phyloP scores from a whole-genome alignment of 2,888 invertebrate species.

The Monochamus alternatus region DNA sequence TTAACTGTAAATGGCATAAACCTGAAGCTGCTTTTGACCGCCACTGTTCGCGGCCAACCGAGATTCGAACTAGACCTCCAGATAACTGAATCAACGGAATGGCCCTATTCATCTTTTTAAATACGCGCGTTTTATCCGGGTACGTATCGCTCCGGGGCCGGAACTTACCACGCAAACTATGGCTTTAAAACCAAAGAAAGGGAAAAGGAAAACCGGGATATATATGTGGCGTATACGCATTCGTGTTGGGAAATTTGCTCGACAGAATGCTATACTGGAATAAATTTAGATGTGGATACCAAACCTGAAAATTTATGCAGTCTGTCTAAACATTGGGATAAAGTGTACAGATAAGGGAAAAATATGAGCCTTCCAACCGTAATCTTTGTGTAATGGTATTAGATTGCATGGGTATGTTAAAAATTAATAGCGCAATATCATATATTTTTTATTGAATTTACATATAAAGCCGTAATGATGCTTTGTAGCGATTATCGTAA shows the following conservation, averaged over 20 bases:
- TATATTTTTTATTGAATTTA: slow-evolving; percentile 22
- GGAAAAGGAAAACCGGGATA: slow-evolving; percentile 38
- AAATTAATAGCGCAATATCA: slow-evolving; percentile 1
- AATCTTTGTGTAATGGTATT: slow-evolving; percentile 20
- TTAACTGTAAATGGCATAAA: slow-evolving; percentile 3
- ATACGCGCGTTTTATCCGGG: slow-evolving; percentile 63
- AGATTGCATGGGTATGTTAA: slow-evolving; percentile 5
- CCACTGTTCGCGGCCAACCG: slow-evolving; percentile 40
- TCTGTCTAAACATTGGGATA: slow-evolving; percentile 34
- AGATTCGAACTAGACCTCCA: slow-evolving; percentile 64
- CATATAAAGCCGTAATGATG: slow-evolving; percentile 9
- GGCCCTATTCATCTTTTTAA: slow-evolving; percentile 79
- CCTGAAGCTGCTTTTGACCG: slow-evolving; percentile 20
- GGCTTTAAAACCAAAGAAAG: slow-evolving; percentile 42
- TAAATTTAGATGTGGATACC: slow-evolving; percentile 40
- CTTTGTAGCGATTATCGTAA: neutral
- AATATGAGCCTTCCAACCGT: slow-evolving; percentile 14
- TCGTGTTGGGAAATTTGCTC: slow-evolving; percentile 41
- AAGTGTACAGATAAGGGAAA: slow-evolving; percentile 15
- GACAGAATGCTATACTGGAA: slow-evolving; percentile 35
- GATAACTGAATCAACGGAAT: slow-evolving; percentile 81
- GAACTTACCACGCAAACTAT: slow-evolving; percentile 36
- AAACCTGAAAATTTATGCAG: slow-evolving; percentile 40
- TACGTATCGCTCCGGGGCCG: slow-evolving; percentile 47
- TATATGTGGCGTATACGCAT: slow-evolving; percentile 41